phyloP scores from a whole-genome alignment of 1,140 invertebrate genomes.

The Brachionus sp. region DNA sequence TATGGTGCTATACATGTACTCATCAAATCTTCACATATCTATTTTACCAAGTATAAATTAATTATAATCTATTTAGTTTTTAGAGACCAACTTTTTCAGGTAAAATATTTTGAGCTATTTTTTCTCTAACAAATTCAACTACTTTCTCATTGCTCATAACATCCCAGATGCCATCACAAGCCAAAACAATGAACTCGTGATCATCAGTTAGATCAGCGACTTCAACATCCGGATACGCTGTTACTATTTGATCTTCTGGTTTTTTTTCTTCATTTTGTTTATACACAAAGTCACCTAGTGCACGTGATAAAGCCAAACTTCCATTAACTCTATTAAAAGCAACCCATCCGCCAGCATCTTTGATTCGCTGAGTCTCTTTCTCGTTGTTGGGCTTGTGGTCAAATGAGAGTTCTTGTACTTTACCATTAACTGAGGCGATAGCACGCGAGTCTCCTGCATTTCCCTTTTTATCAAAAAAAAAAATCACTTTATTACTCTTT shows the following conservation, averaged over 20 bases:
- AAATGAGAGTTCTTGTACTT: conserved; percentile 69
- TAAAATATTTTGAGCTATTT: conserved; percentile 74
- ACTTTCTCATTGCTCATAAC: conserved; percentile 92
- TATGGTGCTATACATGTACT: conserved; percentile 87
- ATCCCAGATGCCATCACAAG: conserved; percentile 99
- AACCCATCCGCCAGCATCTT: conserved; percentile 86
- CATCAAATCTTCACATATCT: conserved; percentile 92
- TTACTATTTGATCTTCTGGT: conserved; percentile 91
- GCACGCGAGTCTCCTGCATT: conserved; percentile 94
- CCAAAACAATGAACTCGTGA: conserved; percentile 92
- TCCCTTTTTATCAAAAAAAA: too few species aligned
- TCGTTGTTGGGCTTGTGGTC: conserved; percentile 93
- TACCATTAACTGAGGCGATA: conserved; percentile 70
- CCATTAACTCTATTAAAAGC: conserved; percentile 93
- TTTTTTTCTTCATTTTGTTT: conserved; percentile 80
- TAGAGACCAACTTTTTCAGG: conserved; percentile 69
- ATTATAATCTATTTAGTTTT: conserved; percentile 47
- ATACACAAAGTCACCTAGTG: conserved; percentile 93
- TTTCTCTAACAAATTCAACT: conserved; percentile 77
- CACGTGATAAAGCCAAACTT: conserved; percentile 88
- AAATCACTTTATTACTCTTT: too few species aligned
- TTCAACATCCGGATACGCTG: conserved; percentile 87
- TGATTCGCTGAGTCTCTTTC: conserved; percentile 73
- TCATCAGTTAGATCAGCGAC: conserved; percentile 75
- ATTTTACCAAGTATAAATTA: neutral